A percentile compares a stretch with the other conserved stretches of the same genome.
These are phyloP conservation scores for Neria commutata DNA, from an alignment of 2,888 invertebrate species.

Conservation along the genomic window DNA sequence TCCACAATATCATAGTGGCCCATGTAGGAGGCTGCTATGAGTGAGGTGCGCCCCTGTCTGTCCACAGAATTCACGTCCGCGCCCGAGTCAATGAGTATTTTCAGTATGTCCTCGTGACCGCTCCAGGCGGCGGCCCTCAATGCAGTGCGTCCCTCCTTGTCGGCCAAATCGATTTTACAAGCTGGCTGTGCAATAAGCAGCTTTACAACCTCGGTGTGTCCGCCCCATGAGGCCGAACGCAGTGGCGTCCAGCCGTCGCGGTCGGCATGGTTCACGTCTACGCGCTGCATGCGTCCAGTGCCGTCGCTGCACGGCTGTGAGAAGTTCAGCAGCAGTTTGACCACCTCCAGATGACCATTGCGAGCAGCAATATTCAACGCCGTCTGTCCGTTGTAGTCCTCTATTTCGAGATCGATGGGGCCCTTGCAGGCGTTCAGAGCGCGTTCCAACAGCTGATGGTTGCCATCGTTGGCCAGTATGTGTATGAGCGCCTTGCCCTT, in stretches of 20 bases:
- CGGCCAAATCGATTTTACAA: slow-evolving; percentile 85
- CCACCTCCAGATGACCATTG: slow-evolving; percentile 76
- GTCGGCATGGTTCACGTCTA: slow-evolving; percentile 78
- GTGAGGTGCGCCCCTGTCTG: slow-evolving; percentile 87
- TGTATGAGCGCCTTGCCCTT: slow-evolving; percentile 75
- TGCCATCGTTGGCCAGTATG: slow-evolving; percentile 77
- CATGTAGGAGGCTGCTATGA: slow-evolving; percentile 96
- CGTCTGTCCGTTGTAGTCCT: slow-evolving; percentile 82
- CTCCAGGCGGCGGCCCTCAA: slow-evolving; percentile 93
- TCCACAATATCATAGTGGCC: slow-evolving; percentile 91
- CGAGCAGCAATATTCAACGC: slow-evolving; percentile 85
- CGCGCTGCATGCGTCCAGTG: slow-evolving; percentile 63
- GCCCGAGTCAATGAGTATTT: slow-evolving; percentile 75
- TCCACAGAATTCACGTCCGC: slow-evolving; percentile 84
- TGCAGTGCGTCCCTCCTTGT: slow-evolving; percentile 87
- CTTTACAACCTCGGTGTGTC: slow-evolving; percentile 87
- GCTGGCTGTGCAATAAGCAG: slow-evolving; percentile 74
- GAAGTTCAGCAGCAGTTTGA: slow-evolving; percentile 66
- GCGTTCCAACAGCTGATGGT: slow-evolving; percentile 70
- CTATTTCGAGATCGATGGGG: slow-evolving; percentile 66
- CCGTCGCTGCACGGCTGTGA: slow-evolving; percentile 57
- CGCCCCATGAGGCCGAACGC: slow-evolving; percentile 94
- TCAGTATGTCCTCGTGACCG: slow-evolving; percentile 85
- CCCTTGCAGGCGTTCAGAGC: slow-evolving; percentile 68
- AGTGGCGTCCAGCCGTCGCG: slow-evolving; percentile 90